A percentile compares a stretch with the other conserved stretches of the same genome.
These are phyloP conservation scores for Apteryx owenii DNA, from an alignment of 2,113 vertebrate genomes.

Conservation along the genomic window DNA sequence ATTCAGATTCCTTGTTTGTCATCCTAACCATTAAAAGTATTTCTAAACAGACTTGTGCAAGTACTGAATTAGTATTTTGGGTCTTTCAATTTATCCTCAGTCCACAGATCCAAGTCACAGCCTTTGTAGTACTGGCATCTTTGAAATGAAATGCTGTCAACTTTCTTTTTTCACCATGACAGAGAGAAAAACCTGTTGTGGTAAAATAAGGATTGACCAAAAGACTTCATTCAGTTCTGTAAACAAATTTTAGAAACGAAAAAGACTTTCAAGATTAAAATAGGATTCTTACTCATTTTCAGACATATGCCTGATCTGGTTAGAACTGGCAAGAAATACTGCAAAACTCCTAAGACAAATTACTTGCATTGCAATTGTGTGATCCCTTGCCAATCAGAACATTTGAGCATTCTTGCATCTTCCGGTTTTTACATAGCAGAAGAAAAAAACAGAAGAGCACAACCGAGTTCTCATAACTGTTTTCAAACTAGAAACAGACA, in stretches of 20 bases:
- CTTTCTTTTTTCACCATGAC: background rate
- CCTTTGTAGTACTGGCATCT: background rate
- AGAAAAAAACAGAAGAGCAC: accelerated
- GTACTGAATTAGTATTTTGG: background rate
- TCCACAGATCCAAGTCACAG: background rate
- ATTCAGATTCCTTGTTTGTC: background rate
- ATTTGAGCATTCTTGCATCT: background rate
- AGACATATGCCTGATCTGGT: background rate
- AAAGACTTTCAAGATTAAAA: background rate
- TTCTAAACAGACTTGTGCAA: background rate
- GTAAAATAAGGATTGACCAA: background rate
- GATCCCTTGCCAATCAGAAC: background rate
- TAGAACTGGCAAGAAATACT: background rate
- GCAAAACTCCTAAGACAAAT: background rate
- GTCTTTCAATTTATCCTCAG: background rate
- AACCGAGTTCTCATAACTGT: background rate
- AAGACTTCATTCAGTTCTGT: background rate
- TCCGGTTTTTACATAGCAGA: background rate
- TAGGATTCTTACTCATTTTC: background rate
- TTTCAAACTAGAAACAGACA: background rate
- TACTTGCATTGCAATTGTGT: background rate
- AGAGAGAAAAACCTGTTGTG: background rate
- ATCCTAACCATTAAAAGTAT: background rate
- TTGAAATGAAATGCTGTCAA: background rate
- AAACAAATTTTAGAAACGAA: background rate